These are phyloP conservation scores for Pseudotriccus pelzelni DNA, from an alignment of 2,797 vertebrate species.

Conservation along the genomic window DNA sequence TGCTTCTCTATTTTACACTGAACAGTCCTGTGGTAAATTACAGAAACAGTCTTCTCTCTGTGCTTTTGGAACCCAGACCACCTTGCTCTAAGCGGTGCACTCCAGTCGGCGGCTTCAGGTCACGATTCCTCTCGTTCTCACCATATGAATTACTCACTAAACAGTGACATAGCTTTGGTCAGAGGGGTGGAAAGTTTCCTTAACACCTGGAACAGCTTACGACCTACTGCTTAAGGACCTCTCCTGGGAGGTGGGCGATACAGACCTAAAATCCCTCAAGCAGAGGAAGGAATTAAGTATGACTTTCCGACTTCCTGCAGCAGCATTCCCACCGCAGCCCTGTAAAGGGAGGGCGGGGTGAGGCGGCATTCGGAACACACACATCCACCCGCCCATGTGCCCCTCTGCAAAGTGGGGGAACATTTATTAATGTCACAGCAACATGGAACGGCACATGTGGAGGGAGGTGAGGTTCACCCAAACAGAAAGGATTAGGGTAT, in stretches of 20 bases:
- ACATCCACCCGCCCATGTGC: neutral
- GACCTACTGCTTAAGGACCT: neutral
- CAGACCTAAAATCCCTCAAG: conserved; percentile 26
- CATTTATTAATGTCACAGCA: neutral
- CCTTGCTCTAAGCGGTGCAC: neutral
- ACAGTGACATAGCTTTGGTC: conserved; percentile 41
- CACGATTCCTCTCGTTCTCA: conserved; percentile 47
- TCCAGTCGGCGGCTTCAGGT: neutral
- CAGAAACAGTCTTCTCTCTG: neutral
- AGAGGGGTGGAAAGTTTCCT: conserved; percentile 47
- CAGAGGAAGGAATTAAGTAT: conserved; percentile 49
- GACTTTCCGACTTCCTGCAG: conserved; percentile 32
- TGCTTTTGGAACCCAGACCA: neutral
- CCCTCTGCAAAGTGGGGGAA: neutral
- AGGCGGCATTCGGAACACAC: neutral
- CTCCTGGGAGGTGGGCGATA: conserved; percentile 36
- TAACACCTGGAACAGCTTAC: conserved; percentile 63
- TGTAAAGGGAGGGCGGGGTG: neutral
- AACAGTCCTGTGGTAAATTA: neutral
- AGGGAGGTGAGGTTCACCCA: neutral
- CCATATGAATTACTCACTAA: conserved; percentile 46
- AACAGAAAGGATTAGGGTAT: neutral
- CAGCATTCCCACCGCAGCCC: neutral
- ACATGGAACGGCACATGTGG: rapidly evolving
- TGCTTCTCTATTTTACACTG: neutral